These are phyloP conservation scores for Nephrotoma flavescens DNA, from an alignment of 2,888 invertebrate species.

Conservation along the genomic window DNA sequence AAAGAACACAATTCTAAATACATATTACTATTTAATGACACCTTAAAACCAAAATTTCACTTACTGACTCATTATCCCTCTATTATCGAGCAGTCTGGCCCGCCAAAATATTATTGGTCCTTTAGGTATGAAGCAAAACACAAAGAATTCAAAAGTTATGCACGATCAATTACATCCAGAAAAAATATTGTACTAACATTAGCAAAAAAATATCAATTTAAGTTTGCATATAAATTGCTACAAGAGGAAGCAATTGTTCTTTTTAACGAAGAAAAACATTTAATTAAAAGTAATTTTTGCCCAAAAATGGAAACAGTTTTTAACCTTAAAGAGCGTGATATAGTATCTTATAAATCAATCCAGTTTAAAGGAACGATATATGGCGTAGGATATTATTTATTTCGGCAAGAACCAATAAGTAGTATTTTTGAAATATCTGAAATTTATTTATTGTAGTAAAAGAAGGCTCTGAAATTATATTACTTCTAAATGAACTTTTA, in stretches of 20 bases:
- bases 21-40: not conserved
- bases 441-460: no score
- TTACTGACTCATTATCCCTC: not conserved
- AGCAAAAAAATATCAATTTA: not conserved
- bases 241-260: not conserved
- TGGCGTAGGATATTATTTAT: no score
- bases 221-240: slow-evolving; percentile 3
- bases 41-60: not conserved
- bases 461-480: no score
- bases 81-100: not conserved
- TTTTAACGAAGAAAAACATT: not conserved
- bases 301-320: no score
- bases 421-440: no score
- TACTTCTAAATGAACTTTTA: no score
- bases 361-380: no score
- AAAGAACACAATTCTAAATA: slow-evolving; percentile 5
- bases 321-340: no score
- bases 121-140: not conserved
- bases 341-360: no score
- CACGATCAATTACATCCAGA: not conserved
- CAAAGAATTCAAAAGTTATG: not conserved
- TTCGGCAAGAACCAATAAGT: no score
- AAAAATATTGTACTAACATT: not conserved
- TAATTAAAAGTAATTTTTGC: not conserved
- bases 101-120: not conserved